Evolutionary conservation across 2,888 invertebrate species (phyloP).

Genomic region (Odontomyia ornata): DNA sequence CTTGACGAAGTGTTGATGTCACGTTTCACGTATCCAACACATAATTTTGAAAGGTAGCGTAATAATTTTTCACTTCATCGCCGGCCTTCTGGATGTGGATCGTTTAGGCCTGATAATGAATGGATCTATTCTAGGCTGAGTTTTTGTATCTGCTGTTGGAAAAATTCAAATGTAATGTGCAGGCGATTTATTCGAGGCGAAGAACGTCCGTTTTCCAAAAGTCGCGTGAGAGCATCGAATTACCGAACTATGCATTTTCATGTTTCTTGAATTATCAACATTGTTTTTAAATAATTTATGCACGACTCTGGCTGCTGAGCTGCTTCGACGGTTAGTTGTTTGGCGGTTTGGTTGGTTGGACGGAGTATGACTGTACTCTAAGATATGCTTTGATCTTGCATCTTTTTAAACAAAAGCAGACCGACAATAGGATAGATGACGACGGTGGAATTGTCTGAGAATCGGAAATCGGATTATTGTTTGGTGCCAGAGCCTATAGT

Average conservation of each 20-base stretch:
- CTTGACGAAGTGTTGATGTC: conserved; percentile 41
- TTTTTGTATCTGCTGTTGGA: not conserved
- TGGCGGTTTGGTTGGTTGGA: not conserved
- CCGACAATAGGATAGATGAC: conserved; percentile 29
- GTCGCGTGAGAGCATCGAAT: conserved; percentile 50
- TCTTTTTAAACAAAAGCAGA: conserved; percentile 26
- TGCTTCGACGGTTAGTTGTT: not conserved
- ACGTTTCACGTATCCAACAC: conserved; percentile 31
- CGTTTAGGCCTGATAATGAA: too few relatives aligned
- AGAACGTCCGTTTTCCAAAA: conserved; percentile 3
- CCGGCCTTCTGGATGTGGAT: not conserved
- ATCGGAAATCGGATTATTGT: conserved; percentile 34
- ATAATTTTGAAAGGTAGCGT: conserved; percentile 32
- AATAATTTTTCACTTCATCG: conserved; percentile 35
- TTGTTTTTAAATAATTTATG: conserved; percentile 50
- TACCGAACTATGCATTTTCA: conserved; percentile 48
- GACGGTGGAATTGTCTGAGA: conserved; percentile 12
- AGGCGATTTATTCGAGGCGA: not conserved
- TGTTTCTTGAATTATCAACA: conserved; percentile 48
- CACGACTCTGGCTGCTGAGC: conserved; percentile 28
- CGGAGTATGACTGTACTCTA: not conserved
- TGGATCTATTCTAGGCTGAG: too few relatives aligned
- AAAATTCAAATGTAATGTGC: conserved; percentile 6
- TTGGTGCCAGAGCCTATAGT: not conserved
- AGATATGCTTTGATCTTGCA: conserved; percentile 38